Evolutionary conservation across 1,140 invertebrate species (phyloP).

Genomic region (Cherax destructor): DNA sequence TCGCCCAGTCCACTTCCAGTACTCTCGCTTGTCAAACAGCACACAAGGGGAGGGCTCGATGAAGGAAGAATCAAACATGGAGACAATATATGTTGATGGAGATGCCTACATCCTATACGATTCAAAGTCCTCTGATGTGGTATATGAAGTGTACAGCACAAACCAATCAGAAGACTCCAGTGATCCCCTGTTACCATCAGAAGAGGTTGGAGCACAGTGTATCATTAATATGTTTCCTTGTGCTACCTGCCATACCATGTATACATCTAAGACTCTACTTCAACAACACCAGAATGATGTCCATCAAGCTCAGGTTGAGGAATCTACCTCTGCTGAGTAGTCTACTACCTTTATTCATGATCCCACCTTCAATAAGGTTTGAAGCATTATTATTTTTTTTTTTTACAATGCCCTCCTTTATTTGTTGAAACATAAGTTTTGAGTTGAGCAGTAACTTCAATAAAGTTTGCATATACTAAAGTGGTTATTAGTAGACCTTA

Average conservation of each 20-base stretch:
- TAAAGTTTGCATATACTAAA: background rate
- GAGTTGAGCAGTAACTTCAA: background rate
- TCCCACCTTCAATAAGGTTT: background rate
- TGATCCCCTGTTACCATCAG: background rate
- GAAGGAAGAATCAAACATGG: background rate
- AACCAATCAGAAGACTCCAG: background rate
- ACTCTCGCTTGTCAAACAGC: slow-evolving; percentile 16
- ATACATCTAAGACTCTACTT: background rate
- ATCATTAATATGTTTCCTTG: slow-evolving; percentile 50
- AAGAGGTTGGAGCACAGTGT: background rate
- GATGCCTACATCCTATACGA: background rate
- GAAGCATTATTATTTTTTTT: background rate
- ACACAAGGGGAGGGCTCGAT: background rate
- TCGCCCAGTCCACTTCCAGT: slow-evolving; percentile 32
- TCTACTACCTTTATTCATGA: background rate
- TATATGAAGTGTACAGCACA: slow-evolving; percentile 44
- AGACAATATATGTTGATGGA: background rate
- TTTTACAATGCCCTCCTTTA: background rate
- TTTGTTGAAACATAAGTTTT: background rate
- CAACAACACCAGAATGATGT: slow-evolving; percentile 7
- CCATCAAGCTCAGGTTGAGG: background rate
- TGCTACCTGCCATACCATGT: slow-evolving; percentile 35
- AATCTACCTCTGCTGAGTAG: background rate
- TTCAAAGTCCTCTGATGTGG: slow-evolving; percentile 22
- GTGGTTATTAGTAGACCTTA: background rate